Base-by-base conservation (phyloP, 2,113 vertebrate species). In the Otocyon megalotis region DNA sequence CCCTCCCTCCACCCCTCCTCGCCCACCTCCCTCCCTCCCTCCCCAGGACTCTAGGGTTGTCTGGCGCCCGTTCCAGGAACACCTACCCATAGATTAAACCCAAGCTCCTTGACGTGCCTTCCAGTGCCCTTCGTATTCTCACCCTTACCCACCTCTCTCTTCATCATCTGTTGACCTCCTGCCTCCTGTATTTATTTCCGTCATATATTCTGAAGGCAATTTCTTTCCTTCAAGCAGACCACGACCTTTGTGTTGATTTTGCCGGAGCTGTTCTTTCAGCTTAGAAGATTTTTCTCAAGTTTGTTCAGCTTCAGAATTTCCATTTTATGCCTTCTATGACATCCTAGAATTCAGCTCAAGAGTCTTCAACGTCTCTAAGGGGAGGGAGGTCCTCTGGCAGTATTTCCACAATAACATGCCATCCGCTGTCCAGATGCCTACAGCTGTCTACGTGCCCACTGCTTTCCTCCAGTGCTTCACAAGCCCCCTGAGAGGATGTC, bases 271-370 rank as follows among this genome's bases (percentile, higher is more conserved):
- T 63, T 84, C n/a, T 88, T 92, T 95, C 32, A 71, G 4, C 65
- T 50, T 6, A 1, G 43, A 85, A 83, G 71, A n/a, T n/a, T 53
- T 20, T 94, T 74, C 77, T 96, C 37, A 79, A 92, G 28, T 28
- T 76, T 62, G 26, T 53, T 91, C 12, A 91, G 26, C 65, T 67
- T 85, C 81, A 71, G 9, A 95, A 90, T 88, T 35, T 90, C 92
- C 56, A 60, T 63, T 43, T 69, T 28, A 3, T 71, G 26, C 53
- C 37, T 26, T 89, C 37, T 17, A 63, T 37, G 22, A 72, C 22
- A 16, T 91, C 24, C 28, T 54, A 72, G 86, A 93, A 71, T 87
- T 28, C 22, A 72, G 3, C 53, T 93, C 37, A 72, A n/a, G 8
- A 69, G 65, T 35, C 20, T 37, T 15, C 10, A 79, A 90, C 95